Base-by-base conservation (phyloP, 2,113 vertebrate genomes). In the Taxidea taxus region DNA sequence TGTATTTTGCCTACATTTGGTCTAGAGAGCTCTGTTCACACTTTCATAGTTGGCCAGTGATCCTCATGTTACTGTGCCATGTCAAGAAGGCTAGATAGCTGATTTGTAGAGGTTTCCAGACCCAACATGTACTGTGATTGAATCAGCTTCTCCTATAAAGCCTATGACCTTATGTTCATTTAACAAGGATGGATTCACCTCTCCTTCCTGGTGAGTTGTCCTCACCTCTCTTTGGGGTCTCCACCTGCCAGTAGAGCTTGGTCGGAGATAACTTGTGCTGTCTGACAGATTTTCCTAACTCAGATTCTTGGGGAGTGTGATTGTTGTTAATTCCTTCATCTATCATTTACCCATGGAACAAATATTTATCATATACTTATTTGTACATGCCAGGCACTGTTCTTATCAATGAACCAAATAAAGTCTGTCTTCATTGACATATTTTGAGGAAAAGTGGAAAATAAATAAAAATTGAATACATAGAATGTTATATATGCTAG, bases 371-470 rank as follows among this genome's bases (percentile, higher is more conserved):
- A 4, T 39, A 34, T 0, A 14, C 15, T n/a, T 90, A 25, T 7
- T 21, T 42, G 31, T 37, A 4, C 25, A 12, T 27, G 14, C 6
- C 2, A 74, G 27, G 7, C 2, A 29, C 4, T 92, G 15, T 97
- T 77, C 44, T 75, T 72, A 62, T 9, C 14, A 94, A 13, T 12
- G 23, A 91, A 66, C 10, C 66, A 77, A 86, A 94, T n/a, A n/a
- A 37, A 88, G 25, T 66, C 25, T 34, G 8, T 34, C 37, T 90
- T 83, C 9, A 75, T 7, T 9, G 4, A 77, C 12, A 31, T 7
- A 31, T 87, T 90, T 93, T 88, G 93, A 39, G 14, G 5, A 58
- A 70, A 87, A 4, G 49, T 70, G 16, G 31, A 87, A 96, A 90
- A 25, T 10, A 90, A 87, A 44, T 44, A 66, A 87, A 96, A 89